Conservation (phyloP, 2,797 vertebrate genomes). For the Acanthurus lineatus region DNA sequence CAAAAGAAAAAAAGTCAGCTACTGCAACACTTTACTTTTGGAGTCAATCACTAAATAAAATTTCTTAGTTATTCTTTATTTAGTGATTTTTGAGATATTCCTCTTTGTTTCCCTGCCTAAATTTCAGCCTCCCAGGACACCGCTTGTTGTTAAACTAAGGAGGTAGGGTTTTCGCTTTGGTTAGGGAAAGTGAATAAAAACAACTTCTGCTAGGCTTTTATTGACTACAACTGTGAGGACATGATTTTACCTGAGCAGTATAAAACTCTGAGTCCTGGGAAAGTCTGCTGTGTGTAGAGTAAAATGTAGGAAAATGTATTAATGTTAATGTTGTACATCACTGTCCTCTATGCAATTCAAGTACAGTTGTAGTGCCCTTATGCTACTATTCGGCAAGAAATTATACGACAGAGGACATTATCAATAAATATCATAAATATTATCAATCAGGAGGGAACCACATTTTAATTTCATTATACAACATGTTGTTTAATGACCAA, state of each 20-base stretch:
- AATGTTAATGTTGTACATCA: background rate
- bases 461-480: too few species aligned
- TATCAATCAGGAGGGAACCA: too few species aligned
- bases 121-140: slow-evolving; percentile 74
- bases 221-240: slow-evolving; percentile 71
- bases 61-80: slow-evolving; percentile 74
- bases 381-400: too few species aligned
- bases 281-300: slow-evolving; percentile 43
- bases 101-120: slow-evolving; percentile 81
- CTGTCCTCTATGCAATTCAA: background rate
- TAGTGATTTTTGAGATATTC: slow-evolving; percentile 66
- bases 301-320: slow-evolving; percentile 31
- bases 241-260: slow-evolving; percentile 55
- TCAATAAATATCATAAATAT: too few species aligned
- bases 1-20: slow-evolving; percentile 49
- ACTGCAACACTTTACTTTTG: slow-evolving; percentile 68
- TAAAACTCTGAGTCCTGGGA: slow-evolving; percentile 52
- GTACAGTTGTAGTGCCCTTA: too few species aligned
- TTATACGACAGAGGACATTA: too few species aligned
- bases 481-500: too few species aligned
- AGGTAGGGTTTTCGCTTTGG: slow-evolving; percentile 69
- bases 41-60: slow-evolving; percentile 74
- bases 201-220: slow-evolving; percentile 73
- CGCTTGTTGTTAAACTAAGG: slow-evolving; percentile 63
- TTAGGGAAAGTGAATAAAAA: slow-evolving; percentile 78